phyloP scores from a whole-genome alignment of 2,113 vertebrate species.

The Melanocharis versteri region DNA sequence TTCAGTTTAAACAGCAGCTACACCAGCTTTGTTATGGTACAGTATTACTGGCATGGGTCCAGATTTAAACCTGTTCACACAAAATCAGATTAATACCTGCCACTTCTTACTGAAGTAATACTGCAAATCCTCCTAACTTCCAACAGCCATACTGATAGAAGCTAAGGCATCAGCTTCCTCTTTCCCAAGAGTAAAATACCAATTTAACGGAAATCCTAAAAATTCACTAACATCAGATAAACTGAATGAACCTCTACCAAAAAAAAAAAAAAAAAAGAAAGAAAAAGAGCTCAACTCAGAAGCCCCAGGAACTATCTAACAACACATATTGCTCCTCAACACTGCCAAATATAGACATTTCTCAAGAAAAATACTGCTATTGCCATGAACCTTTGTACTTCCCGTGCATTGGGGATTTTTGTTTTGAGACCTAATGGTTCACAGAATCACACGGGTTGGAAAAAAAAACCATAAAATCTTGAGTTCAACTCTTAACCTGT shows the following conservation, averaged over 20 bases:
- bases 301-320: background rate
- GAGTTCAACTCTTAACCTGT: background rate
- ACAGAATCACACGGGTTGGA: background rate
- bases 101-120: background rate
- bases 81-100: background rate
- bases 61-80: background rate
- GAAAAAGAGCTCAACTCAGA: background rate
- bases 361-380: background rate
- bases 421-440: background rate
- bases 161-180: background rate
- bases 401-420: background rate
- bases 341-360: background rate
- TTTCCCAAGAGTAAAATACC: background rate
- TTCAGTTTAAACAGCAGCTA: background rate
- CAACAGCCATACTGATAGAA: background rate
- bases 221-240: background rate
- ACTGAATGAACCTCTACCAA: background rate
- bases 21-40: background rate
- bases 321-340: background rate
- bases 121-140: background rate
- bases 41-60: background rate
- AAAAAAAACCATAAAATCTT: background rate
- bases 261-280: background rate
- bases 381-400: background rate
- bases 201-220: background rate